Evolutionary conservation across 2,113 vertebrate genomes (phyloP).

Genomic region (Climacteris rufus): DNA sequence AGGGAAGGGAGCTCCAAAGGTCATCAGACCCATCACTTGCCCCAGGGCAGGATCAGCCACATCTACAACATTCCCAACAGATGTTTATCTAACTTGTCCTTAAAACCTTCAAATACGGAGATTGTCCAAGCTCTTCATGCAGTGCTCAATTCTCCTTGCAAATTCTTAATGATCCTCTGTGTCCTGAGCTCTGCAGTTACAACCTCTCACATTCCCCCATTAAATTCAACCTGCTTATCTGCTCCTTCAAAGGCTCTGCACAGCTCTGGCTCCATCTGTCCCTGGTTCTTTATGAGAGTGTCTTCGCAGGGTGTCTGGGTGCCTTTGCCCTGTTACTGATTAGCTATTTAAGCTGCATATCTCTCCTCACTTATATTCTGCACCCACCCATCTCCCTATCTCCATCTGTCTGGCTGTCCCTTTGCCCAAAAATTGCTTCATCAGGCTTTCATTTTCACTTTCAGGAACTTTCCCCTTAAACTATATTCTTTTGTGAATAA

Average conservation of each 20-base stretch:
- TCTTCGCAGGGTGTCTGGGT: conserved; percentile 59
- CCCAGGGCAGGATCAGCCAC: conserved; percentile 34
- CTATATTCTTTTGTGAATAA: neutral
- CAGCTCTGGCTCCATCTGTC: conserved; percentile 62
- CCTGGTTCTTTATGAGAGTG: conserved; percentile 36
- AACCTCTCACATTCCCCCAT: conserved; percentile 55
- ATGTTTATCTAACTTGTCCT: conserved; percentile 47
- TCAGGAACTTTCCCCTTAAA: conserved; percentile 11
- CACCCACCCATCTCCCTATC: conserved; percentile 24
- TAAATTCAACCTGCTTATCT: conserved; percentile 64
- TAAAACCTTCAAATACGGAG: conserved; percentile 5
- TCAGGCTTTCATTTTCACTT: conserved; percentile 31
- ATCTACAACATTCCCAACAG: conserved; percentile 52
- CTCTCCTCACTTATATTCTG: conserved; percentile 22
- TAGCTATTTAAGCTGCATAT: conserved; percentile 38
- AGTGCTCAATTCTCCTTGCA: conserved; percentile 21
- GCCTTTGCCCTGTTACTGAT: conserved; percentile 52
- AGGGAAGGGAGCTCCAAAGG: conserved; percentile 43
- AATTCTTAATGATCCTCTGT: conserved; percentile 53
- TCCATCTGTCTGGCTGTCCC: conserved; percentile 44
- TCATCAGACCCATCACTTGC: conserved; percentile 6
- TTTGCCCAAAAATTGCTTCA: conserved; percentile 19
- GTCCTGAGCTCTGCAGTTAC: conserved; percentile 58
- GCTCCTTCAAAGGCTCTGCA: conserved; percentile 52
- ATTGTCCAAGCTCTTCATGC: conserved; percentile 22